phyloP scores from a whole-genome alignment of 2,888 invertebrate species.

The Apantesis nais region DNA sequence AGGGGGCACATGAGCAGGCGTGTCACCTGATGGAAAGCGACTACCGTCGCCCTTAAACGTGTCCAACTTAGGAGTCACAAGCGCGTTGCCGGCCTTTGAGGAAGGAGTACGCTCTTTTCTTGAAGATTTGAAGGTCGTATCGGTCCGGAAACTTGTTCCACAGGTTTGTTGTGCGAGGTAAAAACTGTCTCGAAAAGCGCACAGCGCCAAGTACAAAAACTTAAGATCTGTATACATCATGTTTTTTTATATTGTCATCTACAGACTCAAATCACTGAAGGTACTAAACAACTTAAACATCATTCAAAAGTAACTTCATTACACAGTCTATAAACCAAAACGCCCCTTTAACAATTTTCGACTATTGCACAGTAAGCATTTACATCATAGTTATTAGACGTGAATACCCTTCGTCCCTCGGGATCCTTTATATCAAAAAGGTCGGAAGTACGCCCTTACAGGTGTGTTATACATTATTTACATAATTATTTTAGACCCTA shows the following conservation, averaged over 20 bases:
- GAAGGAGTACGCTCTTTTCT: too few relatives aligned
- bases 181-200: too few relatives aligned
- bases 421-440: conserved; percentile 34
- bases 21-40: too few relatives aligned
- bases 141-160: too few relatives aligned
- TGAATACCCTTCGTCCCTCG: conserved; percentile 34
- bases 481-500: conserved; percentile 41
- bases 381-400: conserved; percentile 21
- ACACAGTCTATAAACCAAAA: not conserved
- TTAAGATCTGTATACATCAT: too few relatives aligned
- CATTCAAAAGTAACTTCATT: not conserved
- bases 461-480: conserved; percentile 44
- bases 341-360: not conserved
- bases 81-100: too few relatives aligned
- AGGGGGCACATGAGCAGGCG: too few relatives aligned
- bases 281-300: not conserved
- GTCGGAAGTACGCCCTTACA: conserved; percentile 40
- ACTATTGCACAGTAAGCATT: not conserved
- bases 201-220: too few relatives aligned
- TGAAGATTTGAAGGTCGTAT: too few relatives aligned
- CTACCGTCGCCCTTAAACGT: too few relatives aligned
- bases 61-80: too few relatives aligned
- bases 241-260: not conserved
- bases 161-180: too few relatives aligned
- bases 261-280: not conserved